These are phyloP conservation scores for Drosophila mettleri DNA, from an alignment of 2,888 invertebrate genomes.

Conservation along the genomic window DNA sequence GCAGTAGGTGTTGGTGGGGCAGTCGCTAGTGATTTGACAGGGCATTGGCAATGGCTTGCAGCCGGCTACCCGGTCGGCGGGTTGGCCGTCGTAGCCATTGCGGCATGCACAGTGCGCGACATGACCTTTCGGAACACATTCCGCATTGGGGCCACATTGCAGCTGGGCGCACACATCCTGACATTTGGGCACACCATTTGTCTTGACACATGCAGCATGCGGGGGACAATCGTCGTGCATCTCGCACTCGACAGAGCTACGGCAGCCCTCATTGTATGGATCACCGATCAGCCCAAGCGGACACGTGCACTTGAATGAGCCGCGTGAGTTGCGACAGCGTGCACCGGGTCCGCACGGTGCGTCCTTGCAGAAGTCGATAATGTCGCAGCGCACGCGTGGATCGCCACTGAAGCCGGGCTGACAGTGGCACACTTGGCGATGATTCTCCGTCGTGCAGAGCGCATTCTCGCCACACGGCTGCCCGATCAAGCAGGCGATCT, in stretches of 20 bases:
- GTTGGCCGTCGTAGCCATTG: slow-evolving; percentile 91
- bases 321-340: slow-evolving; percentile 91
- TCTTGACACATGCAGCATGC: slow-evolving; percentile 90
- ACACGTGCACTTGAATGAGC: slow-evolving; percentile 92
- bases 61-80: slow-evolving; percentile 89
- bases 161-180: slow-evolving; percentile 92
- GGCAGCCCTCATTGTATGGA: slow-evolving; percentile 93
- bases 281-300: slow-evolving; percentile 93
- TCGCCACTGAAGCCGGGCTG: slow-evolving; percentile 95
- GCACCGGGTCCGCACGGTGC: slow-evolving; percentile 93
- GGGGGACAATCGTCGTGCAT: slow-evolving; percentile 92
- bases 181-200: slow-evolving; percentile 91
- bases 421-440: slow-evolving; percentile 92
- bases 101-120: slow-evolving; percentile 92
- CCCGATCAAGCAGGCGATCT: slow-evolving; percentile 93
- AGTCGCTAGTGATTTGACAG: slow-evolving; percentile 90
- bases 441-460: slow-evolving; percentile 93
- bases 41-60: slow-evolving; percentile 91
- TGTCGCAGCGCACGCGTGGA: slow-evolving; percentile 89
- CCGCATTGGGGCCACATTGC: slow-evolving; percentile 93
- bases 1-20: slow-evolving; percentile 92
- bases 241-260: slow-evolving; percentile 92
- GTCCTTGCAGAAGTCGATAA: slow-evolving; percentile 92
- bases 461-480: slow-evolving; percentile 94
- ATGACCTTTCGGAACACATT: slow-evolving; percentile 92